A percentile compares a stretch with the other conserved stretches of the same genome.
Evolutionary conservation across 2,888 invertebrate genomes (phyloP).

Genomic region (Lysandra coridon): DNA sequence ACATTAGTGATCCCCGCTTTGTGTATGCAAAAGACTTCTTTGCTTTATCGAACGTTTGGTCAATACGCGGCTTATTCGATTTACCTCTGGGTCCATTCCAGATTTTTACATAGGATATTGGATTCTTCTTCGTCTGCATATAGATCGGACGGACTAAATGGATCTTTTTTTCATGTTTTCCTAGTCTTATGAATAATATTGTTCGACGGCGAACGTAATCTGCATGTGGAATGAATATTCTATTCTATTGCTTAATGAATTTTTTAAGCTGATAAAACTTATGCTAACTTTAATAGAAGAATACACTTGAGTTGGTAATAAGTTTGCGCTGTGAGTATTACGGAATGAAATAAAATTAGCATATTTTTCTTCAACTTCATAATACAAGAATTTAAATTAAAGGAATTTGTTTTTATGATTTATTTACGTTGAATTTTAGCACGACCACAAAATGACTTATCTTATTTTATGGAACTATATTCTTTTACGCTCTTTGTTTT

Average conservation of each 20-base stretch:
- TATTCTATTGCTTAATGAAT: constrained; percentile 23
- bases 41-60: constrained; percentile 50
- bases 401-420: constrained; percentile 8
- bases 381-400: constrained; percentile 27
- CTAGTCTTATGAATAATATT: constrained; percentile 31
- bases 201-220: constrained; percentile 24
- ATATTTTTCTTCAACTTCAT: constrained; percentile 22
- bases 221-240: constrained; percentile 35
- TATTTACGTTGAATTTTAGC: constrained; percentile 4
- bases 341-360: constrained; percentile 27
- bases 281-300: constrained; percentile 24
- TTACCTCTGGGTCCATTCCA: constrained; percentile 47
- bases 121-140: constrained; percentile 54
- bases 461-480: background rate
- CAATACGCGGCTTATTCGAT: constrained; percentile 54
- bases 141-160: constrained; percentile 45
- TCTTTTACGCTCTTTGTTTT: background rate
- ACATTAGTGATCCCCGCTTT: constrained; percentile 20
- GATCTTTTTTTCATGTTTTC: constrained; percentile 44
- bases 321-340: constrained; percentile 14
- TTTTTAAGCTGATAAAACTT: constrained; percentile 29
- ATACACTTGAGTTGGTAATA: constrained; percentile 23
- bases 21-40: constrained; percentile 31
- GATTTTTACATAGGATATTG: constrained; percentile 67
- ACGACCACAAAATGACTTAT: background rate